These are phyloP conservation scores for Ormia ochracea DNA, from an alignment of 2,888 invertebrate species.

Conservation along the genomic window DNA sequence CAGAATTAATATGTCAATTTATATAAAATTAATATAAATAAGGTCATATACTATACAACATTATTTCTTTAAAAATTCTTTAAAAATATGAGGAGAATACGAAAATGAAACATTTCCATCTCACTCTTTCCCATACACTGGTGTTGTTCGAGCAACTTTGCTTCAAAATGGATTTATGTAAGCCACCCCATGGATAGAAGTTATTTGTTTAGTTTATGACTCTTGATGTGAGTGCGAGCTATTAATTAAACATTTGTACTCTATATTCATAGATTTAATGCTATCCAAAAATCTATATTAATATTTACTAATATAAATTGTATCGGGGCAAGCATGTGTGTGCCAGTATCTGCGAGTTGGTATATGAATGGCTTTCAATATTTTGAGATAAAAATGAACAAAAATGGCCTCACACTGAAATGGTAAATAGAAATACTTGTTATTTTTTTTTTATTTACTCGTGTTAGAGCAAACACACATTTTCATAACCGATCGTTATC, in stretches of 20 bases:
- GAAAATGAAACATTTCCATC: background rate
- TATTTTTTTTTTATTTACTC: background rate
- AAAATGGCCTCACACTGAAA: constrained; percentile 64
- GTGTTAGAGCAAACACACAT: constrained; percentile 19
- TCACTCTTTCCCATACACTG: background rate
- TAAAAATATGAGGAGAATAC: background rate
- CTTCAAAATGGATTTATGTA: constrained; percentile 60
- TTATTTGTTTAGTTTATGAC: background rate
- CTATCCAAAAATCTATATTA: constrained; percentile 10
- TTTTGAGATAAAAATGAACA: constrained; percentile 54
- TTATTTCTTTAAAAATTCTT: no score
- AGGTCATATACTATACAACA: no score
- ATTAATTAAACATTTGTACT: constrained; percentile 40
- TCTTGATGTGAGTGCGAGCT: background rate
- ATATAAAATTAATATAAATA: constrained; percentile 71
- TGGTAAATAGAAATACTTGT: constrained; percentile 25
- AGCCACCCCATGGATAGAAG: constrained; percentile 45
- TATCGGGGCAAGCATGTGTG: background rate
- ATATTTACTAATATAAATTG: background rate
- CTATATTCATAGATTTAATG: constrained; percentile 49
- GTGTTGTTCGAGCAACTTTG: background rate
- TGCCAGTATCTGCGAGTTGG: no score
- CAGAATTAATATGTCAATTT: constrained; percentile 75
- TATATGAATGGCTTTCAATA: no score
- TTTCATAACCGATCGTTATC: constrained; percentile 58